Conservation (phyloP, 1,140 invertebrate genomes). For the Cydia amplana region DNA sequence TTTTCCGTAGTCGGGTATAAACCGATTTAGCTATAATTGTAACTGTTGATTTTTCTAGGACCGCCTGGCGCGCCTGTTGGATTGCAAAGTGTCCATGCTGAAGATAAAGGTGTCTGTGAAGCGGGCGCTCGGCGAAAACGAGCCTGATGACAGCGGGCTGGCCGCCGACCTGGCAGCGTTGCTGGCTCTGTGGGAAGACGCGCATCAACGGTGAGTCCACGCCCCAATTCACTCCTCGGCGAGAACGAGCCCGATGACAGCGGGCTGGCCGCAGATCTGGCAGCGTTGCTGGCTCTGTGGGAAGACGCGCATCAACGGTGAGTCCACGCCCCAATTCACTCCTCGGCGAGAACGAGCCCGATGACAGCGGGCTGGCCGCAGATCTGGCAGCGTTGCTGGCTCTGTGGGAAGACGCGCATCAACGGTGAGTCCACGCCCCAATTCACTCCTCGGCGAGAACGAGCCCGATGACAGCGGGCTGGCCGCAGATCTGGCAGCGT, state of each 20-base stretch:
- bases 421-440: too few relatives aligned
- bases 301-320: conserved; percentile 88
- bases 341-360: conserved; percentile 76
- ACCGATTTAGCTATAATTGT: not conserved
- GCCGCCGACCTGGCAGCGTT: conserved; percentile 87
- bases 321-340: too few relatives aligned
- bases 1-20: too few relatives aligned
- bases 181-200: conserved; percentile 88
- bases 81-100: conserved; percentile 85
- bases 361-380: conserved; percentile 82
- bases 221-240: too few relatives aligned
- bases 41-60: conserved; percentile 50
- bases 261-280: conserved; percentile 85
- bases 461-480: conserved; percentile 79
- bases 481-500: conserved; percentile 86
- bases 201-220: conserved; percentile 87
- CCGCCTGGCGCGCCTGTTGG: conserved; percentile 82
- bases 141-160: conserved; percentile 79
- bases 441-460: conserved; percentile 78
- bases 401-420: conserved; percentile 88
- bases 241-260: conserved; percentile 74
- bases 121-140: conserved; percentile 81
- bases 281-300: conserved; percentile 87
- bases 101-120: conserved; percentile 88
- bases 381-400: conserved; percentile 87